These are phyloP conservation scores for Thripadectes ignobilis DNA, from an alignment of 2,797 vertebrate genomes.

Conservation along the genomic window DNA sequence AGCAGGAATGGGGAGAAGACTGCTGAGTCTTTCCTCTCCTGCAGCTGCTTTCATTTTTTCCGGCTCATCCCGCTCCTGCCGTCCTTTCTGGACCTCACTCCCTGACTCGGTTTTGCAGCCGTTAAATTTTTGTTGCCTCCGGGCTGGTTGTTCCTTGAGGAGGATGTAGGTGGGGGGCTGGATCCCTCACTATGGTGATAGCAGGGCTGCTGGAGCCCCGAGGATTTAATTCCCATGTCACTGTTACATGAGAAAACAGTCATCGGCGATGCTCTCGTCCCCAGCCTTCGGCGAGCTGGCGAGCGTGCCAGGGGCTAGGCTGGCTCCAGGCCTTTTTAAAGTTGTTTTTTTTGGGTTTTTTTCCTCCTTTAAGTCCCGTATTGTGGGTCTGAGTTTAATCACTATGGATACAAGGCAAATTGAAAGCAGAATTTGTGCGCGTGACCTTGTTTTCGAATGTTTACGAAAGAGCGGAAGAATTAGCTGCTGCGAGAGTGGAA, in stretches of 20 bases:
- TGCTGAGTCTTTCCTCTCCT: not conserved
- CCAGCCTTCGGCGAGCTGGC: not conserved
- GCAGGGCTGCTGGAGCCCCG: rapidly evolving
- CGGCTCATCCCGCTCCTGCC: not conserved
- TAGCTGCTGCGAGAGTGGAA: conserved; percentile 5
- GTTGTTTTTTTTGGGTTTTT: not conserved
- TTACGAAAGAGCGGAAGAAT: conserved; percentile 53
- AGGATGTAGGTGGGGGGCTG: not conserved
- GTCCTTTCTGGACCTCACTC: not conserved
- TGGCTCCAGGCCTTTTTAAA: not conserved
- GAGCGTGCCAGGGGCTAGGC: not conserved
- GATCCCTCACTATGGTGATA: rapidly evolving
- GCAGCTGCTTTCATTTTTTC: not conserved
- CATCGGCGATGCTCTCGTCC: rapidly evolving
- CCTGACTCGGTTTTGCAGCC: rapidly evolving
- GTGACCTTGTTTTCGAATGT: conserved; percentile 51
- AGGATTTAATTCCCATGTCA: not conserved
- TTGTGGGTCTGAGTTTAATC: conserved; percentile 60
- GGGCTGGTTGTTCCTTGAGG: not conserved
- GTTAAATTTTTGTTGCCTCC: not conserved
- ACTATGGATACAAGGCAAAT: conserved; percentile 63
- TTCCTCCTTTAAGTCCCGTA: not conserved
- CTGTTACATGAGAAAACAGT: not conserved
- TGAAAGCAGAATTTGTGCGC: conserved; percentile 63
- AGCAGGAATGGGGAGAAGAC: not conserved